phyloP scores from a whole-genome alignment of 2,888 invertebrate species.

The Copidosoma aretas region DNA sequence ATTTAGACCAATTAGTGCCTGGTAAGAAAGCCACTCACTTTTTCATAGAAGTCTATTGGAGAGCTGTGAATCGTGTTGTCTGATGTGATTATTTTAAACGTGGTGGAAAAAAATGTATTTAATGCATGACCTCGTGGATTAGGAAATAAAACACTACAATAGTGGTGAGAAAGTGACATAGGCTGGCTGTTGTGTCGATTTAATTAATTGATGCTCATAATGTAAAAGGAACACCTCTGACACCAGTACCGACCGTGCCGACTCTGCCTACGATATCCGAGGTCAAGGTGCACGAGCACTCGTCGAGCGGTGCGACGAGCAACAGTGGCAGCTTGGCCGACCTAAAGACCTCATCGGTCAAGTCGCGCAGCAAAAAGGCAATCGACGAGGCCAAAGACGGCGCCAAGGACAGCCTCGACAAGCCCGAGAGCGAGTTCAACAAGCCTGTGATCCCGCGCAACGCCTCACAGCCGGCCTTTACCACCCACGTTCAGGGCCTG shows the following conservation, averaged over 20 bases:
- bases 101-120: too few species aligned
- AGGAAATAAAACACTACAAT: slow-evolving; percentile 6
- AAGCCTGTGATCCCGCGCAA: slow-evolving; percentile 76
- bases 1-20: slow-evolving; percentile 81
- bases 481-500: slow-evolving; percentile 73
- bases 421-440: slow-evolving; percentile 57
- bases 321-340: slow-evolving; percentile 62
- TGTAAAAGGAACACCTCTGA: slow-evolving; percentile 71
- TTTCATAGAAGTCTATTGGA: slow-evolving; percentile 18
- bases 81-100: too few species aligned
- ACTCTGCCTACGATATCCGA: slow-evolving; percentile 91
- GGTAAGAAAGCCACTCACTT: slow-evolving; percentile 56
- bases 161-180: background rate
- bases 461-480: slow-evolving; percentile 87
- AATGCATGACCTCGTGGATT: background rate
- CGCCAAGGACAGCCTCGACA: slow-evolving; percentile 54
- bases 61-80: too few species aligned
- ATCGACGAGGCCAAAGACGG: slow-evolving; percentile 61
- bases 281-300: slow-evolving; percentile 74
- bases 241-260: slow-evolving; percentile 82
- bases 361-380: slow-evolving; percentile 54
- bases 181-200: slow-evolving; percentile 17
- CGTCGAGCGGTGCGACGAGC: slow-evolving; percentile 67
- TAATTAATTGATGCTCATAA: slow-evolving; percentile 45
- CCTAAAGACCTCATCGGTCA: slow-evolving; percentile 53